Conservation (phyloP, 2,113 vertebrate genomes). For the Cyphomyrus discorhynchus region DNA sequence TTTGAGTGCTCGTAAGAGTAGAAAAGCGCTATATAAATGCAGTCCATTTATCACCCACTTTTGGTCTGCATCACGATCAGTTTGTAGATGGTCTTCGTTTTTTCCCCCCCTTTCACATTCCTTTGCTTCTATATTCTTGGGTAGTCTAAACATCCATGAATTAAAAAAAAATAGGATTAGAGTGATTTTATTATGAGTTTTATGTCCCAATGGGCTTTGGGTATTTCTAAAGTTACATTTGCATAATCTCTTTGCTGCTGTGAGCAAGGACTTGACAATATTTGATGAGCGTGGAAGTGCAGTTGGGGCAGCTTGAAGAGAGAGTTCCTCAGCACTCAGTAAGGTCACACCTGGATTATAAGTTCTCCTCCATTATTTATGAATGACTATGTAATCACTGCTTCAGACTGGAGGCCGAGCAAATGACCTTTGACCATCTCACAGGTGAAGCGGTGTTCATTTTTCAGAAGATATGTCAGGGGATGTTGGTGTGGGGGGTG, state of each 20-base stretch:
- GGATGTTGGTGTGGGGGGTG: not conserved
- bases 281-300: not conserved
- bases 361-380: not conserved
- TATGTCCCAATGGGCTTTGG: not conserved
- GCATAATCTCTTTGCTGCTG: not conserved
- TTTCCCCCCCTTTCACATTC: not conserved
- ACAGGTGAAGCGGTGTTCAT: not conserved
- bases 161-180: not conserved
- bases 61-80: not conserved
- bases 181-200: conserved; percentile 7
- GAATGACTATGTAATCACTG: not conserved
- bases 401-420: not conserved
- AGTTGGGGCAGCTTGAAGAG: not conserved
- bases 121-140: not conserved
- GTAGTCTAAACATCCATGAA: not conserved
- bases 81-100: not conserved
- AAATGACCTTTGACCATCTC: not conserved
- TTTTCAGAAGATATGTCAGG: not conserved
- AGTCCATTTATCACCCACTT: not conserved
- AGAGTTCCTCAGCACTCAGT: not conserved
- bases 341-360: not conserved
- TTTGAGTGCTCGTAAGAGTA: too few species aligned
- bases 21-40: too few species aligned
- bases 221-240: not conserved
- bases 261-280: not conserved